phyloP scores from a whole-genome alignment of 1,140 invertebrate species.

The Bombus picipes region DNA sequence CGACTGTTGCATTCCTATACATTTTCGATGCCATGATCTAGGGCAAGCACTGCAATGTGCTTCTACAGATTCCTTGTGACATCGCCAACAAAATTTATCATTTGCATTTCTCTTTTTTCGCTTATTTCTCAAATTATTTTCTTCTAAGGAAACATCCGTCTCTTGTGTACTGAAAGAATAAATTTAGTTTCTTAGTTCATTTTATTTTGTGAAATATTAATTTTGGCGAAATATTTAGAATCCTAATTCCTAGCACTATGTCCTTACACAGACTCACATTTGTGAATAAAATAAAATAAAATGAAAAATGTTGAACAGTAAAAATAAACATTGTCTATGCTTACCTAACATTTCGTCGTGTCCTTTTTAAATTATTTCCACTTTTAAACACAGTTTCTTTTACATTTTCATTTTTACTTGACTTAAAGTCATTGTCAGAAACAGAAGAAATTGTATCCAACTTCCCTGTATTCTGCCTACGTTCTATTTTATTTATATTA shows the following conservation, averaged over 20 bases:
- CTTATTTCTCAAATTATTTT: conserved; percentile 45
- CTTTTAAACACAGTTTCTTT: conserved; percentile 30
- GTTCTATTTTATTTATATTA: conserved; percentile 35
- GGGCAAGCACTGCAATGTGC: conserved; percentile 92
- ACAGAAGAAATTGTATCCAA: not conserved
- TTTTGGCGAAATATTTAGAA: not conserved
- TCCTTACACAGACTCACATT: not conserved
- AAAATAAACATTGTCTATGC: not conserved
- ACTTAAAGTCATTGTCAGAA: conserved; percentile 25
- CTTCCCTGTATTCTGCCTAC: conserved; percentile 9
- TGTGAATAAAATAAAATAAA: not conserved
- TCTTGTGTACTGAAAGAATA: conserved; percentile 40
- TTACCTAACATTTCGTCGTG: conserved; percentile 65
- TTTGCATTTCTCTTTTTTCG: conserved; percentile 74
- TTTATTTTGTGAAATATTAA: not conserved
- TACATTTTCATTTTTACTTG: conserved; percentile 10
- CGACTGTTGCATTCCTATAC: conserved; percentile 84
- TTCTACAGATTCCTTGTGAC: conserved; percentile 87
- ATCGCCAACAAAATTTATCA: conserved; percentile 95
- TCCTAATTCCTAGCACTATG: not conserved
- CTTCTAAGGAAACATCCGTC: conserved; percentile 23
- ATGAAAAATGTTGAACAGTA: not conserved
- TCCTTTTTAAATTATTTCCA: conserved; percentile 57
- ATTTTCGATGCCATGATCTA: conserved; percentile 92
- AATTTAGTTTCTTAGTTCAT: conserved; percentile 1